Conservation (phyloP, 2,888 invertebrate genomes). For the Euspilapteryx auroguttella region DNA sequence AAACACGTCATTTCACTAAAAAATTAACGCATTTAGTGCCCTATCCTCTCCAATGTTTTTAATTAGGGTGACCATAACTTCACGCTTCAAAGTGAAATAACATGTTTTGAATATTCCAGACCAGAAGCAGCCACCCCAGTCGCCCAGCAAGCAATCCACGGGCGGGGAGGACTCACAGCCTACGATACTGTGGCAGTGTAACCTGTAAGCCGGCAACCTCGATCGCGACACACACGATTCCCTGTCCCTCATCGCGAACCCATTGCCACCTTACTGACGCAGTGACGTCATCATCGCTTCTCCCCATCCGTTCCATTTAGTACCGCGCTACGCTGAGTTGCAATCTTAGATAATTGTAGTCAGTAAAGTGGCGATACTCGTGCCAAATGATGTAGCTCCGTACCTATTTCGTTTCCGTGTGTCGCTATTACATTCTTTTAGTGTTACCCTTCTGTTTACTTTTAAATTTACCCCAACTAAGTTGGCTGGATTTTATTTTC, state of each 20-base stretch:
- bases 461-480: conserved; percentile 47
- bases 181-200: conserved; percentile 99
- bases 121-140: conserved; percentile 82
- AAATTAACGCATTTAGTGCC: too few species aligned
- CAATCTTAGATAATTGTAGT: conserved; percentile 13
- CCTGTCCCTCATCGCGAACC: neutral
- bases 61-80: too few species aligned
- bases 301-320: conserved; percentile 8
- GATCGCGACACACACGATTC: conserved; percentile 16
- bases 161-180: conserved; percentile 91
- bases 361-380: conserved; percentile 30
- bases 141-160: conserved; percentile 74
- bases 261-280: neutral
- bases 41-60: too few species aligned
- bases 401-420: conserved; percentile 18
- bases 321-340: conserved; percentile 9
- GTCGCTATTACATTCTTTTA: conserved; percentile 25
- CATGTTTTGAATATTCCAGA: conserved; percentile 68
- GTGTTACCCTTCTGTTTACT: conserved; percentile 14
- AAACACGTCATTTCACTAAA: too few species aligned
- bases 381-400: conserved; percentile 21
- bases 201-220: conserved; percentile 68
- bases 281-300: neutral
- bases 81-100: too few species aligned
- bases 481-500: conserved; percentile 42